Percentiles rank a stretch among this genome's conserved stretches.
These are phyloP conservation scores for Colius striatus DNA, from an alignment of 2,113 vertebrate genomes.

Conservation along the genomic window DNA sequence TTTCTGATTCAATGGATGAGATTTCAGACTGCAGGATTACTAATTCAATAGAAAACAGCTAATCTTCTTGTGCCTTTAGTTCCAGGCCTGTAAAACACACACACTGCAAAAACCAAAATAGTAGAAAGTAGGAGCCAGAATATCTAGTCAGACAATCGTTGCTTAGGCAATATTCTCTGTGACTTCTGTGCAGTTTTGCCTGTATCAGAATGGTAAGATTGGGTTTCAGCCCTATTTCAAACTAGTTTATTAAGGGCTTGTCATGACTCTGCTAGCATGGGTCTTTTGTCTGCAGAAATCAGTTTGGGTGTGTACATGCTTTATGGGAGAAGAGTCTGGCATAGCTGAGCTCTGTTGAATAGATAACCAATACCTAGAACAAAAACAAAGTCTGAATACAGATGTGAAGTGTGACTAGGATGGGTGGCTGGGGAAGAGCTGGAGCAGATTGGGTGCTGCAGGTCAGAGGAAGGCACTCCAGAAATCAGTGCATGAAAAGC, in stretches of 20 bases:
- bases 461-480: background rate
- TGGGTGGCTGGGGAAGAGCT: background rate
- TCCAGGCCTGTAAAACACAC: background rate
- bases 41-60: background rate
- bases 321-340: background rate
- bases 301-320: fast-evolving
- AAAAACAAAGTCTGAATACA: background rate
- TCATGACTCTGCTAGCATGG: background rate
- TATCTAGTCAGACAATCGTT: background rate
- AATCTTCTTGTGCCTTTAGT: background rate
- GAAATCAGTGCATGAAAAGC: background rate
- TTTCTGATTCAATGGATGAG: background rate
- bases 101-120: background rate
- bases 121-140: background rate
- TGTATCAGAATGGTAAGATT: background rate
- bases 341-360: background rate
- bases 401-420: background rate
- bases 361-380: background rate
- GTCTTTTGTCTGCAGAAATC: background rate
- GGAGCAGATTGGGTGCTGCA: background rate
- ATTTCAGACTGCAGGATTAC: background rate
- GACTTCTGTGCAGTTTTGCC: background rate
- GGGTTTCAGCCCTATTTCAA: background rate
- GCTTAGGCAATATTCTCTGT: background rate
- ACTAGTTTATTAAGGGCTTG: background rate